Evolutionary conservation across 2,113 vertebrate species (phyloP), one percentile per base, ranked within the genome.

Genomic region (Lagopus leucura): DNA sequence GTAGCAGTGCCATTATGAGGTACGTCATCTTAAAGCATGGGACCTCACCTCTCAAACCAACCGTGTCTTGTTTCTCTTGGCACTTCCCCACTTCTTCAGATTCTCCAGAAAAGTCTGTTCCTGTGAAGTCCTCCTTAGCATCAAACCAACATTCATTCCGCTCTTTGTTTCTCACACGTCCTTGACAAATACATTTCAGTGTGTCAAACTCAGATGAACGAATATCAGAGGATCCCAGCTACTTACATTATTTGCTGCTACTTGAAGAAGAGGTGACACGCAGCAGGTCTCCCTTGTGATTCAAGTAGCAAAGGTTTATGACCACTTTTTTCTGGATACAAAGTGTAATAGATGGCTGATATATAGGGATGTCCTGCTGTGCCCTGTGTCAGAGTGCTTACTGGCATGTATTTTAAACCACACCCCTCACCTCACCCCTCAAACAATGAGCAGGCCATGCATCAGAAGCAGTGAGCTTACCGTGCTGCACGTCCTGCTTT

Each of bases 91-190:
- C 74, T 61, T 78, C 93, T 48, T 63, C 88, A 60, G 61, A 2
- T 61, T 21, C 7, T 63, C 52, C 63, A n/a, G 95, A 92, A 82
- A 57, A 25, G 50, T 96, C 95, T 36, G 18, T 24, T 79, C 57
- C 83, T 16, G 89, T 78, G 63, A 96, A 63, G 38, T 88, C 97
- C 73, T 98, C 97, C 80, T 92, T 93, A 64, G 97, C 97, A 89
- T 98, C 97, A 96, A 96, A 98, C 98, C 98, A 98, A 38, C 74
- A 66, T 58, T 97, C 97, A 47, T 55, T 94, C 34, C 66, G 6
- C 70, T 97, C 97, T 70, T 52, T 77, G 25, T 25, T 74, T 82
- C 66, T 92, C 48, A 54, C 82, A 48, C 2, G 45, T 21, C 80
- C 97, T 98, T 88, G 63, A 43, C 34, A 88, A 93, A 90, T 61